phyloP scores from a whole-genome alignment of 1,140 invertebrate genomes.

The Drosophila miranda region DNA sequence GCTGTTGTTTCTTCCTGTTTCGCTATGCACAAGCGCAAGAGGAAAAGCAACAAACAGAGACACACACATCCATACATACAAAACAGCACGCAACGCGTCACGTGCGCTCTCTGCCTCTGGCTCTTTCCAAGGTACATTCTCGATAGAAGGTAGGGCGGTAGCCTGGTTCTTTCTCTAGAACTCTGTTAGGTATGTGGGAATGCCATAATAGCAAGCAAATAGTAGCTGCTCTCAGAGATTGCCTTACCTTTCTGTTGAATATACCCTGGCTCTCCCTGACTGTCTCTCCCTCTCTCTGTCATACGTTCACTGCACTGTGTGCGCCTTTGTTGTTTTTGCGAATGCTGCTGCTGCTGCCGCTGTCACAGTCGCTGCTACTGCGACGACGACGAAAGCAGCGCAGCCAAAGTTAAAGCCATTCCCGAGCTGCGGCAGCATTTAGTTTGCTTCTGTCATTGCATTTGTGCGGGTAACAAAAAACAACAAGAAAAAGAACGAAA shows the following conservation, averaged over 20 bases:
- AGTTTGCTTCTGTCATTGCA: slow-evolving; percentile 77
- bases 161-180: not conserved
- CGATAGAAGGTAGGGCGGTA: too few relatives aligned
- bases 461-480: slow-evolving; percentile 60
- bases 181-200: slow-evolving; percentile 19
- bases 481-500: slow-evolving; percentile 30
- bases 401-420: slow-evolving; percentile 69
- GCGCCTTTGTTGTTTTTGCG: slow-evolving; percentile 55
- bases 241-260: too few relatives aligned
- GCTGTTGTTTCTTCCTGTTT: slow-evolving; percentile 48
- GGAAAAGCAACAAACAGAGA: slow-evolving; percentile 36
- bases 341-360: slow-evolving; percentile 34
- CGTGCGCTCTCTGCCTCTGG: slow-evolving; percentile 53
- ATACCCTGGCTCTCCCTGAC: not conserved
- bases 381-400: slow-evolving; percentile 38
- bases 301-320: slow-evolving; percentile 34
- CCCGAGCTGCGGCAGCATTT: slow-evolving; percentile 59
- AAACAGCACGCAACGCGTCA: slow-evolving; percentile 58
- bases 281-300: slow-evolving; percentile 22
- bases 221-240: too few relatives aligned
- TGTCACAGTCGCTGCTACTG: not conserved
- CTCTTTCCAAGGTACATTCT: not conserved
- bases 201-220: too few relatives aligned
- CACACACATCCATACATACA: slow-evolving; percentile 21
- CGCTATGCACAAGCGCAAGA: slow-evolving; percentile 45